Evolutionary conservation across 2,797 vertebrate species (phyloP).

Genomic region (Todus mexicanus): DNA sequence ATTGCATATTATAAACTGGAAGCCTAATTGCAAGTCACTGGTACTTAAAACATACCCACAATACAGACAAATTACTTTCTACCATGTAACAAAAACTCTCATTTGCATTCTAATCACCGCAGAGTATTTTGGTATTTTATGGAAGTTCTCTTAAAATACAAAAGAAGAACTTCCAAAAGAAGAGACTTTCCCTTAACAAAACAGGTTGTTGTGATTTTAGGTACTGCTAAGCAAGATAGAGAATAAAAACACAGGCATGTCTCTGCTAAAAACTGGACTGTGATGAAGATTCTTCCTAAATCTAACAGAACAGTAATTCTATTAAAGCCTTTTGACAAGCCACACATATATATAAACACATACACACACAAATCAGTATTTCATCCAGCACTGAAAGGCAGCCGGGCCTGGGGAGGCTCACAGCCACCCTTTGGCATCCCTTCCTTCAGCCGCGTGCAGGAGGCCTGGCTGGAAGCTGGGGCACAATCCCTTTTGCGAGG

Average conservation of each 20-base stretch:
- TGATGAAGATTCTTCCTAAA: not conserved
- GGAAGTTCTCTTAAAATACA: constrained; percentile 26
- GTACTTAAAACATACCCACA: constrained; percentile 2
- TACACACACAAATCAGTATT: not conserved
- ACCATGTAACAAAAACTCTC: constrained; percentile 10
- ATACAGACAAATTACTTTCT: not conserved
- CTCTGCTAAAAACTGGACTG: not conserved
- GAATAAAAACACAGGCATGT: not conserved
- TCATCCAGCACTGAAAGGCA: not conserved
- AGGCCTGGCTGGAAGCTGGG: not conserved
- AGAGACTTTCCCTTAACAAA: not conserved
- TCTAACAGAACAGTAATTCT: not conserved
- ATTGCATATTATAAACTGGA: not conserved
- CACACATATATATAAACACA: accelerated
- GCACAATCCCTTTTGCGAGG: not conserved
- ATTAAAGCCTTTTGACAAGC: not conserved
- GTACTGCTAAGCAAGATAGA: not conserved
- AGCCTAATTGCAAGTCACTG: not conserved
- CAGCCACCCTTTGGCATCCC: no score
- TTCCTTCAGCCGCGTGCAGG: no score
- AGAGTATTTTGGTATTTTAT: not conserved
- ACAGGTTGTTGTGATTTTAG: not conserved
- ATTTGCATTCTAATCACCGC: constrained; percentile 27
- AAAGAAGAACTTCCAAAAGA: constrained; percentile 1
- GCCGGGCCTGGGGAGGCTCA: not conserved